Base-by-base conservation (phyloP, 2,797 vertebrate genomes). In the Tokudaia tokunoshimensis region DNA sequence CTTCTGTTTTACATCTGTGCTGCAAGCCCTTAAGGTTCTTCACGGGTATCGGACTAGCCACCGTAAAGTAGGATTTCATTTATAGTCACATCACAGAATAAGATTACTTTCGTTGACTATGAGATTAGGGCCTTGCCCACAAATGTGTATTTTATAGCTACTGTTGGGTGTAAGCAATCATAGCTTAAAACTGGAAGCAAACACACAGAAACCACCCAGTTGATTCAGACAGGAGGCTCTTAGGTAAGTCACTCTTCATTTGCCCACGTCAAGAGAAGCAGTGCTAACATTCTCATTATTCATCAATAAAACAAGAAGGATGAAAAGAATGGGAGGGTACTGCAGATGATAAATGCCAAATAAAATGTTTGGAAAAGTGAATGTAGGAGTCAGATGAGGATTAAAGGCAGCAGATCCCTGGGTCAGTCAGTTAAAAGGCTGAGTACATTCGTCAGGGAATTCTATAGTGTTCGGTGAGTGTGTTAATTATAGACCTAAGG, bases 131-230 rank as follows among this genome's bases (percentile, higher is more conserved):
- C 98, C 98, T 99, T 99, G 99, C 98, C 98, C 98, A 98, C 98
- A 99, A 99, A 98, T 99, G 99, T 98, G 98, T 99, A 98, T 99
- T 99, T 99, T 99, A 99, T 99, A 99, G 98, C 99, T 99, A 99
- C 98, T 99, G 99, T 99, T 99, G 98, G 98, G 98, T 98, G 98
- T 98, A 98, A 99, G 99, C 99, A 99, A 99, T 99, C 98, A 98
- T 96, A 98, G 97, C 98, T 99, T 99, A 99, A 99, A 99, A 99
- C 98, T 98, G 98, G 99, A 99, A 98, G 98, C 98, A 98, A 98
- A 98, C 97, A 98, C 65, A 67, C 4, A 78, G 97, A 98, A 98
- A 98, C 97, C 97, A 97, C 92, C 90, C 92, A 93, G 95, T 97
- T 98, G 97, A 95, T 94, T 98, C 94, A 97, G 94, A 94, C 81